These are phyloP conservation scores for Pithecia hirsuta DNA, from an alignment of 2,797 vertebrate species.

Conservation along the genomic window DNA sequence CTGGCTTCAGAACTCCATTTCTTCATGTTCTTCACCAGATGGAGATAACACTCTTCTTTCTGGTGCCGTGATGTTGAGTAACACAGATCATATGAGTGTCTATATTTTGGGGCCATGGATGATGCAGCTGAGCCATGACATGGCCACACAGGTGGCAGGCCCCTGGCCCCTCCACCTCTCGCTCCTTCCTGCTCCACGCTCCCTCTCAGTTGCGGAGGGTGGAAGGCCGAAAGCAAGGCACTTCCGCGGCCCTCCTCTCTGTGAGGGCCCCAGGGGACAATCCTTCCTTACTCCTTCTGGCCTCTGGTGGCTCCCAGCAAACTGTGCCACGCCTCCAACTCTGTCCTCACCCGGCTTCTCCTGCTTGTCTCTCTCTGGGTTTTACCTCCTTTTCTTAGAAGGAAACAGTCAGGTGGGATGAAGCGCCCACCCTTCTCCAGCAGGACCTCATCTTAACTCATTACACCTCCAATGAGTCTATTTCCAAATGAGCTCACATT, in stretches of 20 bases:
- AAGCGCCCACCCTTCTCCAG: neutral
- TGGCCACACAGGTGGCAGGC: no score
- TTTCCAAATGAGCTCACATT: neutral
- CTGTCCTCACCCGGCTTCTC: neutral
- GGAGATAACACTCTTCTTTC: neutral
- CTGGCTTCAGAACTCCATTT: no score
- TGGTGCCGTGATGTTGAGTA: no score
- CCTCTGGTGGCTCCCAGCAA: neutral
- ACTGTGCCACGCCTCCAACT: fast-evolving
- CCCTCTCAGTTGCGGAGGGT: neutral
- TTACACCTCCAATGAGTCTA: no score
- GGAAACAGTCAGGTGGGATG: fast-evolving
- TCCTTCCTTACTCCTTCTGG: neutral
- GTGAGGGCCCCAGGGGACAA: neutral
- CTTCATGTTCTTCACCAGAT: fast-evolving
- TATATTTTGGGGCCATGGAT: neutral
- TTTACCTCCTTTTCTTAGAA: neutral
- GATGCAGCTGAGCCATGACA: neutral
- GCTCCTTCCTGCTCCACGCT: neutral
- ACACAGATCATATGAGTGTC: fast-evolving
- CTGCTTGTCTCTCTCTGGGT: neutral
- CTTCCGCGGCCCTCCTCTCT: fast-evolving
- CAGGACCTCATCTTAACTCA: neutral
- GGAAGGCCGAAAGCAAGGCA: fast-evolving
- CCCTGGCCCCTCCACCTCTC: neutral